A percentile compares a stretch with the other conserved stretches of the same genome.
phyloP scores from a whole-genome alignment of 2,888 invertebrate species.

The Girardia tigrina region DNA sequence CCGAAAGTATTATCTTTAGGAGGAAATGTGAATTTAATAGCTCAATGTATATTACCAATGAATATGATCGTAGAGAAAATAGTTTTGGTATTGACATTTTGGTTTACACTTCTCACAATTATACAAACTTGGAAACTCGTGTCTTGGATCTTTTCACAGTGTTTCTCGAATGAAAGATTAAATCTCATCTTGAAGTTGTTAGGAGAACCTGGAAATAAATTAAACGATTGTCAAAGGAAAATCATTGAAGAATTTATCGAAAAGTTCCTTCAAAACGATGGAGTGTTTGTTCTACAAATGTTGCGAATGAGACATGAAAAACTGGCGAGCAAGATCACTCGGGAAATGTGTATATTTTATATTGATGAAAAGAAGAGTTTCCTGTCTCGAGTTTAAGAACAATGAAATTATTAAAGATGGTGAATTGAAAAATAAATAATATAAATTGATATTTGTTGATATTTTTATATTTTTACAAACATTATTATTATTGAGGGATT shows the following conservation, averaged over 20 bases:
- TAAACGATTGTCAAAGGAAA: neutral
- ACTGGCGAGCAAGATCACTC: too few species aligned
- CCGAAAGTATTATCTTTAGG: neutral
- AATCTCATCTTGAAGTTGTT: neutral
- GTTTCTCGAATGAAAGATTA: neutral
- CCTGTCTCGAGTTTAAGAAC: too few species aligned
- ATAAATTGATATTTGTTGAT: too few species aligned
- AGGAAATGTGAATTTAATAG: neutral
- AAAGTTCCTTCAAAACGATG: neutral
- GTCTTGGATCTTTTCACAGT: neutral
- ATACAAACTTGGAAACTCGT: neutral
- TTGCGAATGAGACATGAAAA: too few species aligned
- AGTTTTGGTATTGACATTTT: neutral
- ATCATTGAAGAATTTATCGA: constrained; percentile 5
- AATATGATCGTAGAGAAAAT: neutral
- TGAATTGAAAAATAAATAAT: too few species aligned
- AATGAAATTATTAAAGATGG: too few species aligned
- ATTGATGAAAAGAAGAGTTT: too few species aligned
- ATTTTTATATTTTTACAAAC: too few species aligned
- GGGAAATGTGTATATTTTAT: too few species aligned
- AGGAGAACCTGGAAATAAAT: neutral
- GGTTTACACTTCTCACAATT: neutral
- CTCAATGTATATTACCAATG: neutral
- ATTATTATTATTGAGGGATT: too few species aligned
- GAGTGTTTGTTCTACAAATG: neutral